A percentile compares a stretch with the other conserved stretches of the same genome.
Conservation (phyloP, 2,888 invertebrate species). For the Hypsopygia costalis region DNA sequence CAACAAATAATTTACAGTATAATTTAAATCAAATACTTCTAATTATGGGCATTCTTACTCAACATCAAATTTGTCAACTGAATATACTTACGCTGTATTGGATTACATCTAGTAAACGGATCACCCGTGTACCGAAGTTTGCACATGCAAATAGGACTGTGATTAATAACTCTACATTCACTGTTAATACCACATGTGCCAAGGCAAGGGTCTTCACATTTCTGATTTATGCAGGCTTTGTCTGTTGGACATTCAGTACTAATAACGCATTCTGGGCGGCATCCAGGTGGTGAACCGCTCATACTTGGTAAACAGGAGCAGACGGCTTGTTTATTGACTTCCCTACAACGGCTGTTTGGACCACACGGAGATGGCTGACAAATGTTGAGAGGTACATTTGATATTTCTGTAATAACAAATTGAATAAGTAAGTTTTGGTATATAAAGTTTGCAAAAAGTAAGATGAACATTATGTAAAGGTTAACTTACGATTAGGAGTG, state of each 20-base stretch:
- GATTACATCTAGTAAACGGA: constrained; percentile 81
- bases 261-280: constrained; percentile 88
- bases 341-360: constrained; percentile 87
- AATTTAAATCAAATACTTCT: not conserved
- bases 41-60: too few relatives aligned
- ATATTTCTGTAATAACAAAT: constrained; percentile 38
- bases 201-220: constrained; percentile 88
- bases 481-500: constrained; percentile 77
- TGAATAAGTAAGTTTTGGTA: not conserved
- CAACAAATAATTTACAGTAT: constrained; percentile 12
- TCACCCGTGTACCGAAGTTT: constrained; percentile 83
- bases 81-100: constrained; percentile 69
- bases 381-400: constrained; percentile 63
- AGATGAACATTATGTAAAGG: too few relatives aligned
- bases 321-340: constrained; percentile 85
- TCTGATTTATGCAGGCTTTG: constrained; percentile 87
- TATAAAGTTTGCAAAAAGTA: constrained; percentile 7
- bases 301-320: constrained; percentile 88
- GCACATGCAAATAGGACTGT: constrained; percentile 89
- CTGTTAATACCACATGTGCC: constrained; percentile 85
- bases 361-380: constrained; percentile 88
- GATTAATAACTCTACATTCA: constrained; percentile 87
- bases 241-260: constrained; percentile 88
- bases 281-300: constrained; percentile 86
- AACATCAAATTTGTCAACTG: too few relatives aligned